Conservation (phyloP, 2,113 vertebrate species). For the Sebastes fasciatus region DNA sequence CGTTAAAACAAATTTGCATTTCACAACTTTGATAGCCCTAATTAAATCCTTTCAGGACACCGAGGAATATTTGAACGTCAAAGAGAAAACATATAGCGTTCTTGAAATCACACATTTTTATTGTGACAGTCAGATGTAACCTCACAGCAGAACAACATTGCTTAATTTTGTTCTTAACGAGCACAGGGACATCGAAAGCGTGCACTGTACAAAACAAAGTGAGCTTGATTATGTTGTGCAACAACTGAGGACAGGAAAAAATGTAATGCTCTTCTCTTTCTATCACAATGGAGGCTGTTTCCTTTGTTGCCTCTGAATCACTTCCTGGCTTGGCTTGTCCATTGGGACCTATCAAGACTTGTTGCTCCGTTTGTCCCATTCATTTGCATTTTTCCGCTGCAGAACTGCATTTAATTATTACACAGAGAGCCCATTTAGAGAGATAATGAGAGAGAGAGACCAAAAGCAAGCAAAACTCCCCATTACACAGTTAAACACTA, state of each 20-base stretch:
- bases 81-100: neutral
- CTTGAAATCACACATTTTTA: neutral
- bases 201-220: slow-evolving; percentile 24
- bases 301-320: slow-evolving; percentile 60
- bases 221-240: slow-evolving; percentile 48
- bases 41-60: no score
- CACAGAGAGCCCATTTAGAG: slow-evolving; percentile 60
- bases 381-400: slow-evolving; percentile 65
- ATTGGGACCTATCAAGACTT: slow-evolving; percentile 51
- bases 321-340: slow-evolving; percentile 50
- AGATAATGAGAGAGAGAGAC: slow-evolving; percentile 59
- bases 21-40: no score
- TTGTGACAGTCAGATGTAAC: neutral
- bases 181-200: neutral
- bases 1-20: no score
- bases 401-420: slow-evolving; percentile 69
- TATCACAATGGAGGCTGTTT: slow-evolving; percentile 45
- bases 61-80: neutral
- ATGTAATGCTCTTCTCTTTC: slow-evolving; percentile 22
- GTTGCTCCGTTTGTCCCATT: slow-evolving; percentile 61
- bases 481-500: slow-evolving; percentile 46
- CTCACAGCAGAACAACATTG: neutral
- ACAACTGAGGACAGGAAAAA: slow-evolving; percentile 29
- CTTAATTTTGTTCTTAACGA: slow-evolving; percentile 27
- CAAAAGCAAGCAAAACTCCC: slow-evolving; percentile 48